Evolutionary conservation across 2,888 invertebrate species (phyloP).

Genomic region (Brenthis hecate): DNA sequence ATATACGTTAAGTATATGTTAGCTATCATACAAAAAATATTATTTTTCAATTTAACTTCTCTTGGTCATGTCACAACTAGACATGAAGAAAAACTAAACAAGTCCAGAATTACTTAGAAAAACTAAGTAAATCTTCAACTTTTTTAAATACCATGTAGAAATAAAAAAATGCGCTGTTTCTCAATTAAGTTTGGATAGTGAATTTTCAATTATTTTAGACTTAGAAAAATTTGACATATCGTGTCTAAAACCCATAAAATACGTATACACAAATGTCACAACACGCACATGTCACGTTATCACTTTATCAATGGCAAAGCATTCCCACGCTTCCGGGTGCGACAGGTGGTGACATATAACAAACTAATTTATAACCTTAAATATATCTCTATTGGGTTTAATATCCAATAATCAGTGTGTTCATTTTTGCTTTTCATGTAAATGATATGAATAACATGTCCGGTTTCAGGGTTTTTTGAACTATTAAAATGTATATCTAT

Average conservation of each 20-base stretch:
- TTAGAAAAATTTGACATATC: background rate
- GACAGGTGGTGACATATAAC: conserved; percentile 11
- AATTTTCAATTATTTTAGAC: no score
- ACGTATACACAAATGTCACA: background rate
- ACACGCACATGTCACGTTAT: conserved; percentile 17
- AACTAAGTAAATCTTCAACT: no score
- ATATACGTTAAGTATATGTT: no score
- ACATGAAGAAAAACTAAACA: no score
- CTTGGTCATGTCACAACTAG: no score
- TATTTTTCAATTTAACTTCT: no score
- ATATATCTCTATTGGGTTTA: background rate
- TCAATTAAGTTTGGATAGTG: no score
- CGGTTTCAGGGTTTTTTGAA: background rate
- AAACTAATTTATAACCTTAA: background rate
- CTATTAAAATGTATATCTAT: no score
- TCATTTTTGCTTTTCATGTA: background rate
- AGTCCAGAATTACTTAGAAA: no score
- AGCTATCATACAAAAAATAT: no score
- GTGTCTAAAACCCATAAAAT: background rate
- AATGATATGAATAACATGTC: conserved; percentile 10
- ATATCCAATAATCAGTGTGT: background rate
- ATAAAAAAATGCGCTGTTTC: no score
- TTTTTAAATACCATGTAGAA: no score
- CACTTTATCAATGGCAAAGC: conserved; percentile 23
- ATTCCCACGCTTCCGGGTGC: conserved; percentile 34